These are phyloP conservation scores for Nephila pilipes DNA, from an alignment of 1,140 invertebrate species.

Conservation along the genomic window DNA sequence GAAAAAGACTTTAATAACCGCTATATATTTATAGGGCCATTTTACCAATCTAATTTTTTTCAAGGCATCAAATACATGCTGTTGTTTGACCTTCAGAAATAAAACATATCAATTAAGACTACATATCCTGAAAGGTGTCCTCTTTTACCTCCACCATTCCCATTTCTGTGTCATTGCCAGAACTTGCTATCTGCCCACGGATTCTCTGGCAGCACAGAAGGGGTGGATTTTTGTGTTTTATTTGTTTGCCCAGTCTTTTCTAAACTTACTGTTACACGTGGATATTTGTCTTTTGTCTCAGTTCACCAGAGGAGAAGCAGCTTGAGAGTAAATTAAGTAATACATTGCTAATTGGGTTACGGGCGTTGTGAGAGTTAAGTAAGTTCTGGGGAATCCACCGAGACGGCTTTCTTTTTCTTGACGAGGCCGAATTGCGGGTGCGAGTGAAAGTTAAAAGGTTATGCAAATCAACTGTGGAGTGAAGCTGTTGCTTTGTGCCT, in stretches of 20 bases:
- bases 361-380: not conserved
- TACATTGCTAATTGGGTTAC: not conserved
- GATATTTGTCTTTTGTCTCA: not conserved
- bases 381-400: not conserved
- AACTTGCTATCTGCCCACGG: not conserved
- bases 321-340: not conserved
- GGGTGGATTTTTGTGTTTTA: not conserved
- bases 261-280: not conserved
- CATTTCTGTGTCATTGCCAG: slow-evolving; percentile 28
- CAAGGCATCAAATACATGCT: not conserved
- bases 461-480: not conserved
- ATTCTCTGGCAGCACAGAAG: not conserved
- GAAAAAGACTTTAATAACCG: too few species aligned
- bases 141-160: not conserved
- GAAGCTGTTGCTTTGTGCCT: not conserved
- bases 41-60: not conserved
- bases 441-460: not conserved
- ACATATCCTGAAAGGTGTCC: not conserved
- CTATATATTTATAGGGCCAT: too few species aligned
- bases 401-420: not conserved
- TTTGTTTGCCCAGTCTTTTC: too few species aligned
- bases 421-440: not conserved
- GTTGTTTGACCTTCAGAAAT: not conserved
- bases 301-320: not conserved
- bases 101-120: not conserved